Base-by-base conservation (phyloP, 2,113 vertebrate species). In the Saccopteryx bilineata region DNA sequence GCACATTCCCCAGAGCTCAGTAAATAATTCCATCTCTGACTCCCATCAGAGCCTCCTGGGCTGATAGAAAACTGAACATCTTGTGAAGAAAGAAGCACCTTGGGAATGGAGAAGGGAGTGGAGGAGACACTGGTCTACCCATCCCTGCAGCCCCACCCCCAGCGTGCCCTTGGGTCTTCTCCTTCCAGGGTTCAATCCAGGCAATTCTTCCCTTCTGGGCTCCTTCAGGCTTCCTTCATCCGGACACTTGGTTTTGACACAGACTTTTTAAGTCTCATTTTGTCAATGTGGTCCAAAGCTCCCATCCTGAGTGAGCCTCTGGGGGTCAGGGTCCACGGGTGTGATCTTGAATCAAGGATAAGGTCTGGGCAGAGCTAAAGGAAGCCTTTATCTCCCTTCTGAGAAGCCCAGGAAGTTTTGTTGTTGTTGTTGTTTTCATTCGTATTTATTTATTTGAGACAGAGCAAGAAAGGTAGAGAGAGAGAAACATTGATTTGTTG, bases 41-140 rank as follows among this genome's bases (percentile, higher is more conserved):
- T 95, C 86, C 68, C 87, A 95, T 75, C 75, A 82, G 78, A 95
- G 54, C 68, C 93, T 58, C n/a, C 31, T 95, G 60, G 48, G 66
- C 86, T 85, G 78, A 78, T 56, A 86, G 79, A 58, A 95, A 86
- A 96, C 21, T 9, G 50, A 86, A 65, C 48, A 75, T 76, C 90
- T 92, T 91, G 72, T 93, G 48, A 21, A 61, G 68, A 85, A 78
- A 82, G 28, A 52, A 50, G 82, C 72, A 63, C 28, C 61, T 71
- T 66, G 75, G 54, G 71, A 78, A 31, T n/a, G 58, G 88, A 54
- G 21, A 58, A 24, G 28, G 81, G 19, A 68, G 26, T 10, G 5
- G 56, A 85, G 11, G 46, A 39, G 26, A 81, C 0, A 1, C 26
- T 21, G 54, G 60, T 56, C 46, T 76, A 23, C 60, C 28, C 52